Conservation (phyloP, 1,140 invertebrate species). For the Hermetia illucens region DNA sequence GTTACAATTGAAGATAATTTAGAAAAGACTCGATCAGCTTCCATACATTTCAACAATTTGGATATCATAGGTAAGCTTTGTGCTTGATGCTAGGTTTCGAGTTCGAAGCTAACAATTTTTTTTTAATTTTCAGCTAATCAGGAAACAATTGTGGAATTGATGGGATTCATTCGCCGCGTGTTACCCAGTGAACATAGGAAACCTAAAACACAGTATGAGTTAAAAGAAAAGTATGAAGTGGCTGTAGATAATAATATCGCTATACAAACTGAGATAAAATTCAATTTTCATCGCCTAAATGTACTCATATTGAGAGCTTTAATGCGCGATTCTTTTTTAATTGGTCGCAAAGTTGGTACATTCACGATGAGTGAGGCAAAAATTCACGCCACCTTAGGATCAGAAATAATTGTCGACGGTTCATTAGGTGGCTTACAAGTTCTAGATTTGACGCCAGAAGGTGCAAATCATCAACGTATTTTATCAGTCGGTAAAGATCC, state of each 20-base stretch:
- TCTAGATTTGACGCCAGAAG: conserved; percentile 76
- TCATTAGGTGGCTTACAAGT: conserved; percentile 82
- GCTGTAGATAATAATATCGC: neutral
- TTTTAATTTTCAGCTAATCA: conserved; percentile 61
- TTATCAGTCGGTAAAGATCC: conserved; percentile 72
- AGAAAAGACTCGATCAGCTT: too few relatives aligned
- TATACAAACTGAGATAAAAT: conserved; percentile 61
- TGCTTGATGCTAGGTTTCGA: conserved; percentile 5
- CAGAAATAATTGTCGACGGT: conserved; percentile 52
- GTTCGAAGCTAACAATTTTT: conserved; percentile 1
- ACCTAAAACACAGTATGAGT: too few relatives aligned
- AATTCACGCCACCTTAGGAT: conserved; percentile 74
- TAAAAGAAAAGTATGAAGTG: too few relatives aligned
- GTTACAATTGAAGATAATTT: too few relatives aligned
- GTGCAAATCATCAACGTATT: conserved; percentile 68
- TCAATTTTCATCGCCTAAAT: conserved; percentile 85
- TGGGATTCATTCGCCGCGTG: conserved; percentile 69
- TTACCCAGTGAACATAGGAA: conserved; percentile 42
- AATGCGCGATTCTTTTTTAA: conserved; percentile 48
- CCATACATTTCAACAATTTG: conserved; percentile 87
- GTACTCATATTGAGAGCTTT: conserved; percentile 71
- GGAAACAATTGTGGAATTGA: conserved; percentile 84
- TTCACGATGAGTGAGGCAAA: conserved; percentile 81
- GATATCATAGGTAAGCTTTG: conserved; percentile 68
- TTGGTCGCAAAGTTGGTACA: conserved; percentile 82